Evolutionary conservation across 2,113 vertebrate genomes (phyloP).

Genomic region (Lepidothrix coronata): DNA sequence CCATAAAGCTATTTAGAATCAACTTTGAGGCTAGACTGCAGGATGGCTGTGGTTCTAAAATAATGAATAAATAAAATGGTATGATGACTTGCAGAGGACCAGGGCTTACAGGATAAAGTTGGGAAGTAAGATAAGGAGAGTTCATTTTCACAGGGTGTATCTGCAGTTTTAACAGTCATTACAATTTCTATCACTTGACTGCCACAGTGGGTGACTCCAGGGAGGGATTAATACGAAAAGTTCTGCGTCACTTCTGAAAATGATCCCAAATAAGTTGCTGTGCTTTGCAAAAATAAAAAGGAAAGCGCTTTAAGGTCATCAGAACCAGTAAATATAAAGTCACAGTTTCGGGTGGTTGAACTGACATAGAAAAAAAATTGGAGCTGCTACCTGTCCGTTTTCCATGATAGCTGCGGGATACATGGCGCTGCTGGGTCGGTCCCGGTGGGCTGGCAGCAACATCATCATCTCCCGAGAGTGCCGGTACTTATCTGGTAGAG

Average conservation of each 20-base stretch:
- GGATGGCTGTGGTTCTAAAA: neutral
- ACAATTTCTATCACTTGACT: neutral
- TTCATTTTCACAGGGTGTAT: neutral
- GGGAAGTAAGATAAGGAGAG: neutral
- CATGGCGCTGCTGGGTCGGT: conserved; percentile 90
- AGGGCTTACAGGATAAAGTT: neutral
- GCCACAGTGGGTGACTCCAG: neutral
- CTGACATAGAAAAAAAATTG: neutral
- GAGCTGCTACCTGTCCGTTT: conserved; percentile 85
- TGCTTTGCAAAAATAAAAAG: neutral
- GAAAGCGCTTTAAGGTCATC: neutral
- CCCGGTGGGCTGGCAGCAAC: conserved; percentile 87
- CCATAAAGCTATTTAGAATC: neutral
- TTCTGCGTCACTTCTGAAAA: neutral
- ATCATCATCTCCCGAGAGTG: conserved; percentile 92
- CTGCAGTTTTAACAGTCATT: neutral
- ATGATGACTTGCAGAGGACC: neutral
- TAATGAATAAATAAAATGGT: neutral
- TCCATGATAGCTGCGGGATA: conserved; percentile 87
- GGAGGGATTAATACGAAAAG: neutral
- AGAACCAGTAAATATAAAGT: neutral
- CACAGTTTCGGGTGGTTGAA: neutral
- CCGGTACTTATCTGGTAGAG: conserved; percentile 94
- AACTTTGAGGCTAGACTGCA: neutral
- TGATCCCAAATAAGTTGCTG: neutral